These are phyloP conservation scores for Eremobia ochroleuca DNA, from an alignment of 2,888 invertebrate genomes.

Conservation along the genomic window DNA sequence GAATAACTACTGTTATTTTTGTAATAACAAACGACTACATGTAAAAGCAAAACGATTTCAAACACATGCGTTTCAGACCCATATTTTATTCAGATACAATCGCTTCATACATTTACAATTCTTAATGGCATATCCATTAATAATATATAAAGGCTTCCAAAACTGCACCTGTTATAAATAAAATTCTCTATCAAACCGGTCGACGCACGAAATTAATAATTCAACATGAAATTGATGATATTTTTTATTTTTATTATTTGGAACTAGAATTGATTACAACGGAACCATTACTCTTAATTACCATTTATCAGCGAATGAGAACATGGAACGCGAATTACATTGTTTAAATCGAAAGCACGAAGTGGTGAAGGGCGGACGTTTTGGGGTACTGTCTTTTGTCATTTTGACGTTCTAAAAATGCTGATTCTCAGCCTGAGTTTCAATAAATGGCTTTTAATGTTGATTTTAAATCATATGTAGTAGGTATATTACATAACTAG, in stretches of 20 bases:
- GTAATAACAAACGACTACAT: background rate
- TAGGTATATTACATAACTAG: background rate
- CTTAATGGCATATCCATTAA: constrained; percentile 1
- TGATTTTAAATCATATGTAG: constrained; percentile 11
- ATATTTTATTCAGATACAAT: constrained; percentile 14
- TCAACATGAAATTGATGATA: constrained; percentile 1
- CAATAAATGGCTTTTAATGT: no score
- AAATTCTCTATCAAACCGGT: constrained; percentile 5
- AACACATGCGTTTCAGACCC: constrained; percentile 1
- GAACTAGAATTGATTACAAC: constrained; percentile 9
- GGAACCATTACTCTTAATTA: constrained; percentile 25
- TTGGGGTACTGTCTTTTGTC: no score
- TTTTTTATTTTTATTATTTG: constrained; percentile 12
- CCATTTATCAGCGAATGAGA: constrained; percentile 26
- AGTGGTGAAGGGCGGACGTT: no score
- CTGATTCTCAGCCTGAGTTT: no score
- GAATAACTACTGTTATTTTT: background rate
- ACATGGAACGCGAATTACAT: constrained; percentile 3
- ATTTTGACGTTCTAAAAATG: no score
- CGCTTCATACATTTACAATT: constrained; percentile 13
- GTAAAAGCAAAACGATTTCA: constrained; percentile 15
- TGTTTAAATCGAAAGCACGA: no score
- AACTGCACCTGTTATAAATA: constrained; percentile 36
- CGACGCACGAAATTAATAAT: constrained; percentile 9
- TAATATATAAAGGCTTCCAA: constrained; percentile 12